phyloP scores from a whole-genome alignment of 1,140 invertebrate species.

The Ceratina australensis region DNA sequence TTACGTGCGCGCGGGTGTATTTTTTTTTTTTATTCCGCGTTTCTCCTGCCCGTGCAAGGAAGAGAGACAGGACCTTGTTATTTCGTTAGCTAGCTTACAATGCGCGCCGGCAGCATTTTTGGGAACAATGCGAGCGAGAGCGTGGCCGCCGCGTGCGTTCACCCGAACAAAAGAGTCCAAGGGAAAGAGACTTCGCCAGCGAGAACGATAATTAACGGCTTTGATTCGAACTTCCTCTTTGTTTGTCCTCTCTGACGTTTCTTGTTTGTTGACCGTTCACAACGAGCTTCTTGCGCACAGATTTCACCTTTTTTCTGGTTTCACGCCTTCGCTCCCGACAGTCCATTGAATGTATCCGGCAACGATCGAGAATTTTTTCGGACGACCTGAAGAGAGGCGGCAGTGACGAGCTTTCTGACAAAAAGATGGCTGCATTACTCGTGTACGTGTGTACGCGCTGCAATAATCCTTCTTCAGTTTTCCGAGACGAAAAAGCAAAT shows the following conservation, averaged over 20 bases:
- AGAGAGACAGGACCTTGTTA: conserved; percentile 11
- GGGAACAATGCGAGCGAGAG: conserved; percentile 20
- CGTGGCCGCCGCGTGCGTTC: conserved; percentile 12
- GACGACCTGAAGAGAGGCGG: neutral
- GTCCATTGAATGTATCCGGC: too few relatives aligned
- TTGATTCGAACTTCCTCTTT: conserved; percentile 26
- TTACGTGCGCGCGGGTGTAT: neutral
- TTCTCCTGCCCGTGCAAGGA: neutral
- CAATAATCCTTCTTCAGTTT: too few relatives aligned
- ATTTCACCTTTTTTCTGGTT: neutral
- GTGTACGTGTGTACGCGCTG: too few relatives aligned
- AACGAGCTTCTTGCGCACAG: neutral
- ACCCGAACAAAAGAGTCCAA: conserved; percentile 19
- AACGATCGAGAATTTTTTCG: too few relatives aligned
- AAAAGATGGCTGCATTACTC: too few relatives aligned
- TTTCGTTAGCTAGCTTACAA: conserved; percentile 26
- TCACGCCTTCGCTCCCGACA: neutral
- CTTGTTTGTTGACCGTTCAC: conserved; percentile 14
- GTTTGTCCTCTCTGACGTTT: conserved; percentile 3
- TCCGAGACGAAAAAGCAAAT: too few relatives aligned
- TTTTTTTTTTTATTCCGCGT: too few relatives aligned
- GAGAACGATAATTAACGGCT: conserved; percentile 32
- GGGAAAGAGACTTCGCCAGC: conserved; percentile 23
- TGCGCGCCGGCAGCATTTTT: conserved; percentile 24
- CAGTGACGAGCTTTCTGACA: too few relatives aligned